phyloP scores from a whole-genome alignment of 1,140 invertebrate species.

The Ridgeia piscesae region DNA sequence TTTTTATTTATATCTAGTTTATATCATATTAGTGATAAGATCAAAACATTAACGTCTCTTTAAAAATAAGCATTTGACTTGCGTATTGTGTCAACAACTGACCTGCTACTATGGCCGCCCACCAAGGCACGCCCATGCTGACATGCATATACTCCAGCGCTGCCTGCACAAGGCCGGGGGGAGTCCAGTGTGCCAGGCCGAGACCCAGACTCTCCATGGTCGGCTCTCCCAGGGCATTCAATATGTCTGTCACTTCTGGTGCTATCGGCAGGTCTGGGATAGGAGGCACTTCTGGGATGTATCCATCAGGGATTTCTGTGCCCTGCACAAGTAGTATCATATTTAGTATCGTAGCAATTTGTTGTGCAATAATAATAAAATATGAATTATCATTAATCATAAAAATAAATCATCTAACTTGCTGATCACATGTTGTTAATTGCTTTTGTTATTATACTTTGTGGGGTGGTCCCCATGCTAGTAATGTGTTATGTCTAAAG shows the following conservation, averaged over 20 bases:
- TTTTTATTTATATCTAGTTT: too few relatives aligned
- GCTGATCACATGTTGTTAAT: too few relatives aligned
- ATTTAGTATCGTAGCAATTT: neutral
- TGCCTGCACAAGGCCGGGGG: slow-evolving; percentile 77
- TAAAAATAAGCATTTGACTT: neutral
- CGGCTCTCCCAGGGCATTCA: slow-evolving; percentile 69
- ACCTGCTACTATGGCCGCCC: slow-evolving; percentile 78
- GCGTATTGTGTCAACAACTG: slow-evolving; percentile 34
- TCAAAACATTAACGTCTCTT: too few relatives aligned
- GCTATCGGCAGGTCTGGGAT: slow-evolving; percentile 24
- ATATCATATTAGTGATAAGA: too few relatives aligned
- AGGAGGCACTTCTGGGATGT: slow-evolving; percentile 40
- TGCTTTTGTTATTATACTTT: too few relatives aligned
- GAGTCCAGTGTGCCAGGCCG: slow-evolving; percentile 77
- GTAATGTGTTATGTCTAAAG: too few relatives aligned
- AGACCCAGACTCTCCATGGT: slow-evolving; percentile 74
- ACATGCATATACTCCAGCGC: slow-evolving; percentile 81
- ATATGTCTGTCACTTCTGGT: slow-evolving; percentile 25
- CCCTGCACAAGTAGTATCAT: neutral
- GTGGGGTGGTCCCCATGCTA: too few relatives aligned
- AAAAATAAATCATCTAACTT: too few relatives aligned
- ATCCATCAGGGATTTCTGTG: slow-evolving; percentile 25
- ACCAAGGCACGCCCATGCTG: slow-evolving; percentile 80
- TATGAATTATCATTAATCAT: too few relatives aligned
- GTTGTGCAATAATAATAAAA: neutral